A percentile compares a stretch with the other conserved stretches of the same genome.
These are phyloP conservation scores for Trogon melanurus DNA, from an alignment of 2,113 vertebrate genomes.

Conservation along the genomic window DNA sequence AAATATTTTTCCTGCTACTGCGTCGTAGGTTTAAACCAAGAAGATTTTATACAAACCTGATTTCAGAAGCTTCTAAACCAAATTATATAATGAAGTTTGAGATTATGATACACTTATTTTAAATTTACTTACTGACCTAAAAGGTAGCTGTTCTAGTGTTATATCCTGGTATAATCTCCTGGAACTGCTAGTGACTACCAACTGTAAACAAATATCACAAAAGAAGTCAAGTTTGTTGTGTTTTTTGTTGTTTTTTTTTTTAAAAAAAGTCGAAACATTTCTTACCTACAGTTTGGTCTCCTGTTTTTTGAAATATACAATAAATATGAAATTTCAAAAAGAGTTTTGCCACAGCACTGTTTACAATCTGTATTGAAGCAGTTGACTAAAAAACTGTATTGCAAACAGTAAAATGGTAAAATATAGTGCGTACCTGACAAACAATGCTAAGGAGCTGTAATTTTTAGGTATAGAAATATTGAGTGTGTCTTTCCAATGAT, in stretches of 20 bases:
- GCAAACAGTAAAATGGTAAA: constrained; percentile 4
- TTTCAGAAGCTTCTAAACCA: neutral
- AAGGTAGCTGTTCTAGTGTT: neutral
- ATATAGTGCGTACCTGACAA: neutral
- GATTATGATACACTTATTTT: neutral
- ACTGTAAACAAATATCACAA: neutral
- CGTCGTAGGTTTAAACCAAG: neutral
- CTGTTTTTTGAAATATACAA: constrained; percentile 6
- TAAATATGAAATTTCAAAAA: constrained; percentile 26
- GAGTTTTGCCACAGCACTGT: neutral
- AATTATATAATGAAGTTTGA: neutral
- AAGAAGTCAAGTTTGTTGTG: neutral
- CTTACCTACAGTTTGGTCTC: neutral
- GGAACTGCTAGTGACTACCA: neutral
- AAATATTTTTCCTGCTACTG: neutral
- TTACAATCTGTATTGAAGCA: neutral
- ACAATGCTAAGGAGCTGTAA: neutral
- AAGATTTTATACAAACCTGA: neutral
- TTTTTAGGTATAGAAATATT: neutral
- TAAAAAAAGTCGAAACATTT: neutral
- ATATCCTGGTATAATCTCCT: neutral
- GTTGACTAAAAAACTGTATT: neutral
- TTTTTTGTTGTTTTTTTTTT: neutral
- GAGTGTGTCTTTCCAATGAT: neutral
- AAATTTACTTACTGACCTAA: neutral